phyloP scores from a whole-genome alignment of 2,888 invertebrate species.

The Lycophotia porphyrea region DNA sequence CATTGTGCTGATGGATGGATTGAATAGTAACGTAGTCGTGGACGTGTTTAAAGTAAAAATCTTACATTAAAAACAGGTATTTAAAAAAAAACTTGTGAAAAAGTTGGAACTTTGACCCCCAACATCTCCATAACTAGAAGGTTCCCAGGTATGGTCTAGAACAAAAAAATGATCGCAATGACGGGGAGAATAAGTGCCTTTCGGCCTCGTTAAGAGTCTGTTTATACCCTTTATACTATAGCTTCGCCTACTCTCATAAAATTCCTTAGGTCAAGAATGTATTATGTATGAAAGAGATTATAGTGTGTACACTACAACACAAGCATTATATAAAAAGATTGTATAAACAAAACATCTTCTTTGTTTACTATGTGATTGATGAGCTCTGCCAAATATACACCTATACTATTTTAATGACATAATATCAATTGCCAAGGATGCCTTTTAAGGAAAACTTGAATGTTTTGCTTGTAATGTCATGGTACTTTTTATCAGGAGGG shows the following conservation, averaged over 20 bases:
- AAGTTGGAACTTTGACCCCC: no score
- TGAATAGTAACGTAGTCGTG: no score
- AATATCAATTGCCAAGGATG: constrained; percentile 35
- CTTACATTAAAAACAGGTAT: no score
- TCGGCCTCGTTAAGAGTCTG: no score
- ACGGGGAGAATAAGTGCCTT: no score
- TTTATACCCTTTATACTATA: background rate
- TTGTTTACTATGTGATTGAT: constrained; percentile 44
- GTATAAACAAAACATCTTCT: constrained; percentile 25
- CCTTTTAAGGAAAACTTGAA: constrained; percentile 41
- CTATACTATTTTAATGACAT: constrained; percentile 30
- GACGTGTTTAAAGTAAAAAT: no score
- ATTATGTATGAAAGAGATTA: constrained; percentile 12
- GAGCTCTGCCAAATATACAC: constrained; percentile 36
- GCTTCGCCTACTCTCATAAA: background rate
- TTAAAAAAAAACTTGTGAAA: no score
- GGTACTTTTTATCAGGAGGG: constrained; percentile 43
- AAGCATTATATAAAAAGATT: constrained; percentile 33
- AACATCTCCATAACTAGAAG: no score
- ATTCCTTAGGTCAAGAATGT: background rate
- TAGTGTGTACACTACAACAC: constrained; percentile 23
- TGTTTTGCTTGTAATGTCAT: constrained; percentile 24
- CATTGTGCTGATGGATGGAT: no score
- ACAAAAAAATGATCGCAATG: no score
- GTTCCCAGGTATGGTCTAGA: no score